Base-by-base conservation (phyloP, 2,888 invertebrate species). In the Strigamia crassipes region DNA sequence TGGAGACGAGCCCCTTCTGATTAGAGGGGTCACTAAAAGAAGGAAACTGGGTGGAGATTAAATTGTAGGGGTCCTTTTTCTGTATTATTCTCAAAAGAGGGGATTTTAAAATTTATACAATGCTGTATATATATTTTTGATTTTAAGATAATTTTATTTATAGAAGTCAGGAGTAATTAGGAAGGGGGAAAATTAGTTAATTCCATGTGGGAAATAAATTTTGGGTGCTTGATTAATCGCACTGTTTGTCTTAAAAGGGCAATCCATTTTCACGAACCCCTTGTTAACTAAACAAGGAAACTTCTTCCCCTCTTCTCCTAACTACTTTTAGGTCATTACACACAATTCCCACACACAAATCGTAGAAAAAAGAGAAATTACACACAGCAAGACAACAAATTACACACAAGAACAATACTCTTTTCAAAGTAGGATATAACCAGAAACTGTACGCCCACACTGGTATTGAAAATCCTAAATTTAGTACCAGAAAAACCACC, bases 1-100 rank as follows among this genome's bases (percentile, higher is more conserved):
- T 73, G 73, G 73, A 73, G 73, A 73, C 73, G 73, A 73, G 73
- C 73, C 73, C 73, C 73, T 73, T 73, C 73, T 73, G 73, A 73
- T 73, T 73, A 73, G 73, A 31, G 73, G 73, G 73, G 73, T 73
- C 73, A 73, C 73, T 73, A 73, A 73, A 73, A 73, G 73, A 73
- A 73, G 73, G 21, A 31, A 73, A 73, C 73, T 73, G 73, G 73
- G 73, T 73, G 73, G 73, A 31, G 73, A 15, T 31, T 73, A 73
- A 73, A 73, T 73, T 73, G 73, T 73, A 73, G 73, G 73, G 73
- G 73, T 31, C 31, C 23, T 73, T 56, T 46, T 18, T 8, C 56
- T 18, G 56, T 21, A 56, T 18, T 56, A 56, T 56, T 56, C 21
- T n/a, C n/a, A 0, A 46, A 46, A 46, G 13, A 46, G 15, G 46